Conservation (phyloP, 2,888 invertebrate genomes). For the Piscicola geometra region DNA sequence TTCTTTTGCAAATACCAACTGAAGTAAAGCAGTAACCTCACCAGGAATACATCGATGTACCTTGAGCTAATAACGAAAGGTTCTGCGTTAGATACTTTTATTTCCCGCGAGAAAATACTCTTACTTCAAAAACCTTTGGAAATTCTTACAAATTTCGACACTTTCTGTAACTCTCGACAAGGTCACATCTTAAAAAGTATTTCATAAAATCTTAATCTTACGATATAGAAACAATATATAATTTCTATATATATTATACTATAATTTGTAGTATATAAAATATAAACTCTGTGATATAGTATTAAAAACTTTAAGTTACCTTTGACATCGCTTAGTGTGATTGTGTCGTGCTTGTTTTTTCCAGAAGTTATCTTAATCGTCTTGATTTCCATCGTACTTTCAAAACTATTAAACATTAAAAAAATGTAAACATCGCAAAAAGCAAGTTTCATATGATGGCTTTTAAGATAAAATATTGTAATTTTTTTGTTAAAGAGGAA, state of each 20-base stretch:
- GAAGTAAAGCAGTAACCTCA: slow-evolving; percentile 18
- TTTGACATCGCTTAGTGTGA: slow-evolving; percentile 15
- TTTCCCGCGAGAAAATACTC: not conserved
- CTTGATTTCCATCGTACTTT: not conserved
- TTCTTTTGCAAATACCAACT: slow-evolving; percentile 12
- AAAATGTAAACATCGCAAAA: too few species aligned
- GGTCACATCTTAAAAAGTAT: slow-evolving; percentile 14
- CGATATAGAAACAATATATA: not conserved
- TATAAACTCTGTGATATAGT: too few species aligned
- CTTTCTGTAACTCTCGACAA: slow-evolving; percentile 15
- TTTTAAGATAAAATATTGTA: too few species aligned
- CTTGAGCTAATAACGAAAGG: not conserved
- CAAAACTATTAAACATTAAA: not conserved
- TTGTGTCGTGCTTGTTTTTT: not conserved
- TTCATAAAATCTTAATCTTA: not conserved
- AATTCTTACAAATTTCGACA: slow-evolving; percentile 3
- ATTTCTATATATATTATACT: too few species aligned
- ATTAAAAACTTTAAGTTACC: too few species aligned
- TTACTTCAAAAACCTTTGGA: slow-evolving; percentile 14
- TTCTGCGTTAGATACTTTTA: not conserved
- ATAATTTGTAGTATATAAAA: too few species aligned
- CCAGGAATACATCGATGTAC: slow-evolving; percentile 19
- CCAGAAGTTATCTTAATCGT: not conserved
- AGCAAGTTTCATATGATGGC: too few species aligned
- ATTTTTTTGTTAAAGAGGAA: too few species aligned